Conservation (phyloP, 35 echinoderm and acorn worm species). For the Apostichopus californicus region DNA sequence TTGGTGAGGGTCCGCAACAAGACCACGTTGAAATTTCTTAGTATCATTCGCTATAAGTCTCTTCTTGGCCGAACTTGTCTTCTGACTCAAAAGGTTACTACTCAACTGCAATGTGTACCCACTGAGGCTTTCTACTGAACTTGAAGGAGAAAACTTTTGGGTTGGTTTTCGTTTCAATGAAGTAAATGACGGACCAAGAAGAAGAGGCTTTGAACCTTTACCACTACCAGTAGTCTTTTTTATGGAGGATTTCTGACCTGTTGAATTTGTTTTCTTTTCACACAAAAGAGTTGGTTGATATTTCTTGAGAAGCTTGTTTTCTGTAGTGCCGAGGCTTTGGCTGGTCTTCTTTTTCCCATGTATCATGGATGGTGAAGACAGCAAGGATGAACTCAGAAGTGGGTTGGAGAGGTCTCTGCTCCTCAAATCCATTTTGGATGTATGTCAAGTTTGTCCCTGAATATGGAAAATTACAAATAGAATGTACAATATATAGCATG, state of each 20-base stretch:
- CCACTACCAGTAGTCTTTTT: too few species aligned
- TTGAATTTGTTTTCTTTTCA: neutral
- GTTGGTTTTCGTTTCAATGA: neutral
- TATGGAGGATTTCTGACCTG: neutral
- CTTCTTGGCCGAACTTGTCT: neutral
- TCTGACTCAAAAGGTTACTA: neutral
- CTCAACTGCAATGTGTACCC: neutral
- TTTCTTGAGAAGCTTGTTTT: constrained; percentile 20
- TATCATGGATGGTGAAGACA: neutral
- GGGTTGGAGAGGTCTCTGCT: constrained; percentile 30
- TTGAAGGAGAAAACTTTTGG: neutral
- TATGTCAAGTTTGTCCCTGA: neutral
- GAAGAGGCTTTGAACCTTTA: too few species aligned
- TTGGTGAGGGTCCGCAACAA: neutral
- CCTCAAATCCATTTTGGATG: constrained; percentile 28
- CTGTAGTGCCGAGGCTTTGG: neutral
- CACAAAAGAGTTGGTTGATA: neutral
- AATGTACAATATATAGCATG: neutral
- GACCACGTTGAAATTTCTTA: neutral
- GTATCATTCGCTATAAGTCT: neutral
- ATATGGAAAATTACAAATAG: neutral
- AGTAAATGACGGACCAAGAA: neutral
- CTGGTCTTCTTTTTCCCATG: neutral
- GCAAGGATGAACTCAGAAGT: constrained; percentile 1
- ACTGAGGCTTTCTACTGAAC: neutral